phyloP scores from a whole-genome alignment of 2,888 invertebrate genomes.

The Phrixothrix hirtus region DNA sequence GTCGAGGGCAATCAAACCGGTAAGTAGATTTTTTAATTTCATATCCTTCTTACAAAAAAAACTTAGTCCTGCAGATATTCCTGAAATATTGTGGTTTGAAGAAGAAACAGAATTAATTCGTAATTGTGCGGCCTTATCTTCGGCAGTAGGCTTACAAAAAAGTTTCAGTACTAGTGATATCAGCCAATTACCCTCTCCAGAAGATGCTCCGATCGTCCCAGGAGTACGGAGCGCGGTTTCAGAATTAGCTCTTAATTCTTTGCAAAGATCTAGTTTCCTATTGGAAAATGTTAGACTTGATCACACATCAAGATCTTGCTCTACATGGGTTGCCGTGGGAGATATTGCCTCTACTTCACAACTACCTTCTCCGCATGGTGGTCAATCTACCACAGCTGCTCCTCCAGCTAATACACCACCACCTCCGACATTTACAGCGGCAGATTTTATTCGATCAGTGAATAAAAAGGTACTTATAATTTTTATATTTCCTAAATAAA shows the following conservation, averaged over 20 bases:
- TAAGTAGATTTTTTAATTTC: conserved; percentile 10
- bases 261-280: conserved; percentile 60
- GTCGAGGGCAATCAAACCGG: conserved; percentile 41
- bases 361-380: conserved; percentile 80
- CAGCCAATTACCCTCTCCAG: conserved; percentile 62
- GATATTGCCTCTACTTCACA: conserved; percentile 76
- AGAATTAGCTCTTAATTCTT: conserved; percentile 62
- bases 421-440: conserved; percentile 64
- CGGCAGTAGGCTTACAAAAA: conserved; percentile 78
- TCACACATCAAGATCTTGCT: conserved; percentile 69
- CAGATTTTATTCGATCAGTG: conserved; percentile 72
- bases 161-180: conserved; percentile 85
- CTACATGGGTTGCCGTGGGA: conserved; percentile 86
- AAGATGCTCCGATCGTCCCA: conserved; percentile 51
- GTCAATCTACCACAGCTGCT: conserved; percentile 49
- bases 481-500: conserved; percentile 2
- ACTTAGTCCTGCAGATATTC: conserved; percentile 63
- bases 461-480: conserved; percentile 74
- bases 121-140: conserved; percentile 78
- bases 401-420: conserved; percentile 53
- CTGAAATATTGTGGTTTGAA: conserved; percentile 70
- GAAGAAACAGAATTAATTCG: conserved; percentile 78
- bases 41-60: background rate
- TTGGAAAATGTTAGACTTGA: conserved; percentile 64
- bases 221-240: conserved; percentile 58